Evolutionary conservation across 1,140 invertebrate species (phyloP).

Genomic region (Scaptomyza graminum): DNA sequence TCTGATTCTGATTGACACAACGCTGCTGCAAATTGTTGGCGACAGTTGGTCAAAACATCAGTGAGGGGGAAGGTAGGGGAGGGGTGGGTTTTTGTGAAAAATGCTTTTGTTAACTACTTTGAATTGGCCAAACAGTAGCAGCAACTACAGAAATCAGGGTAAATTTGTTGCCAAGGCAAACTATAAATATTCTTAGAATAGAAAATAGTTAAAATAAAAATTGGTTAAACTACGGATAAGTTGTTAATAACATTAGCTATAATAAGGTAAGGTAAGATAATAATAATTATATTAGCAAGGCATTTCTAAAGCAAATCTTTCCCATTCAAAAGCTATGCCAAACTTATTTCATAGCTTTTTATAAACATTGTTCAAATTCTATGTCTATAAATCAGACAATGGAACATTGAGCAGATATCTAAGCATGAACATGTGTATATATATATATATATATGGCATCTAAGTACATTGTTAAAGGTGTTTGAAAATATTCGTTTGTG

Average conservation of each 20-base stretch:
- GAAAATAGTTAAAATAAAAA: no score
- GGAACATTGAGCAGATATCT: no score
- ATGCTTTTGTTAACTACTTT: constrained; percentile 34
- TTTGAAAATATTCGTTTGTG: neutral
- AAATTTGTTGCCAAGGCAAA: no score
- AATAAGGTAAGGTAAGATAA: no score
- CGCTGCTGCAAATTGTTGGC: constrained; percentile 59
- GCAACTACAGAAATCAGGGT: no score
- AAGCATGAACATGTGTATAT: constrained; percentile 8
- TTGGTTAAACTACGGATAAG: no score
- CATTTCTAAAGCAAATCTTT: no score
- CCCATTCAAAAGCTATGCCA: neutral
- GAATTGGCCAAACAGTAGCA: constrained; percentile 36
- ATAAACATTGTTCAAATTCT: constrained; percentile 14
- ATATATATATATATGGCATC: neutral
- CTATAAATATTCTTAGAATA: no score
- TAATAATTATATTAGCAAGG: no score
- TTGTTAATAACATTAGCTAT: no score
- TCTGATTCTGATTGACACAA: constrained; percentile 51
- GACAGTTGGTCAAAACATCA: constrained; percentile 14
- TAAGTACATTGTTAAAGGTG: constrained; percentile 14
- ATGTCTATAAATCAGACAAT: constrained; percentile 3
- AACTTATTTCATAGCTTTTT: constrained; percentile 14
- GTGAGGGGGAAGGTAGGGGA: no score
- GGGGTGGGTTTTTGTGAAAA: constrained; percentile 10